These are phyloP conservation scores for Onthophagus sagittarius DNA, from an alignment of 2,888 invertebrate genomes.

Conservation along the genomic window DNA sequence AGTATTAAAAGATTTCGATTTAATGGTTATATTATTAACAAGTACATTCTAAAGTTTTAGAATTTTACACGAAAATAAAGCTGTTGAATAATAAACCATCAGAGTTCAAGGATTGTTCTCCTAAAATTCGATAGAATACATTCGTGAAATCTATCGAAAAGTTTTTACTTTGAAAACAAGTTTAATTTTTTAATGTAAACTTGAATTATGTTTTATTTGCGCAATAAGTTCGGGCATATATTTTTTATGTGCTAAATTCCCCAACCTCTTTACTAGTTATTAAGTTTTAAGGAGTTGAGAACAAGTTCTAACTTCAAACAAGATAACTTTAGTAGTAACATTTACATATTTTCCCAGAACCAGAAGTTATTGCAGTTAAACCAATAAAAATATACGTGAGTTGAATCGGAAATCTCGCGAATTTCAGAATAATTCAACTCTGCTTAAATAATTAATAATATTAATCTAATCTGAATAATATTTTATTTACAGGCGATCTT, in stretches of 20 bases:
- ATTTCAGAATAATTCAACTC: neutral
- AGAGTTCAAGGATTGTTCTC: neutral
- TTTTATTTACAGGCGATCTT: conserved; percentile 41
- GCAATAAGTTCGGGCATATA: neutral
- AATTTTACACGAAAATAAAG: no score
- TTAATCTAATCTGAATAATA: neutral
- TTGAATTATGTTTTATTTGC: no score
- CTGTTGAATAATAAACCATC: neutral
- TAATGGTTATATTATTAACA: no score
- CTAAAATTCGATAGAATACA: neutral
- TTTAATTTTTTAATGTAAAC: no score
- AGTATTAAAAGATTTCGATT: no score
- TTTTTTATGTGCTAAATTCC: neutral
- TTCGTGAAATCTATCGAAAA: neutral
- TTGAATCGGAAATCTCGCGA: neutral
- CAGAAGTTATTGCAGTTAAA: neutral
- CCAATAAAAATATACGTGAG: neutral
- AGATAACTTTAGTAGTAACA: neutral
- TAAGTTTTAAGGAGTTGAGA: neutral
- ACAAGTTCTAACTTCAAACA: neutral
- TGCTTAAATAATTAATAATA: no score
- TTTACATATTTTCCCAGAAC: neutral
- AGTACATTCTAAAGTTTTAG: no score
- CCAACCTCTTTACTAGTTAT: neutral
- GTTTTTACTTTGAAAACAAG: neutral